Evolutionary conservation across 2,797 vertebrate genomes (phyloP), one percentile per base, ranked within the genome.

Genomic region (Halcyon chelicuti): DNA sequence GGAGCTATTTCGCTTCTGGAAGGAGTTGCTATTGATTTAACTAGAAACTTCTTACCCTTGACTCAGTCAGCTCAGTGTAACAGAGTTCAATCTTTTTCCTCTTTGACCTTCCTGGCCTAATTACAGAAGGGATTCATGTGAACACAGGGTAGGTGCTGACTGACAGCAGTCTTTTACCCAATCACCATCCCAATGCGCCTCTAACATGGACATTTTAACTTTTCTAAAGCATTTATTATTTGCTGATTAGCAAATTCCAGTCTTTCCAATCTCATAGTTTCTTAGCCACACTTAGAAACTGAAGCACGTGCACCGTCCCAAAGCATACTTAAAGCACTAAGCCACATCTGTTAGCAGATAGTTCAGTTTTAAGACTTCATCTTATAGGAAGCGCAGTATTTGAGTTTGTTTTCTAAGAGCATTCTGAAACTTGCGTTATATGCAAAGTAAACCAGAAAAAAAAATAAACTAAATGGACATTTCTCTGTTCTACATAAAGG

Each of bases 11-110:
- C 63, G 74, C 79, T 7, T 35, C 62, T 87, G 89, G 51, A 66
- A 79, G 71, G n/a, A 78, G 91, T 42, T 92, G 67, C 31, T 95
- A 73, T 86, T 83, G 91, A 94, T 93, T 93, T 83, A 93, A 70
- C 58, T 63, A 60, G 90, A 80, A 96, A 67, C 73, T 87, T 90
- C 73, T 66, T 49, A 72, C 66, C 76, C 82, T 87, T 77, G 84
- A 61, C 77, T 90, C 60, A n/a, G 68, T 19, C 81, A 88, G 72
- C 52, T 83, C 78, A 49, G 47, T 62, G 7, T 19, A 60, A 76
- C 25, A 71, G 83, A 81, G 61, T 40, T 68, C 74, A 85, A 5
- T 26, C 71, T 37, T 70, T 80, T 86, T 90, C 58, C 78, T 54
- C 77, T 51, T 54, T 91, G 88, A 95, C 96, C 87, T 94, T 90